Evolutionary conservation across 2,797 vertebrate species (phyloP).

Genomic region (Myotis vivesi): DNA sequence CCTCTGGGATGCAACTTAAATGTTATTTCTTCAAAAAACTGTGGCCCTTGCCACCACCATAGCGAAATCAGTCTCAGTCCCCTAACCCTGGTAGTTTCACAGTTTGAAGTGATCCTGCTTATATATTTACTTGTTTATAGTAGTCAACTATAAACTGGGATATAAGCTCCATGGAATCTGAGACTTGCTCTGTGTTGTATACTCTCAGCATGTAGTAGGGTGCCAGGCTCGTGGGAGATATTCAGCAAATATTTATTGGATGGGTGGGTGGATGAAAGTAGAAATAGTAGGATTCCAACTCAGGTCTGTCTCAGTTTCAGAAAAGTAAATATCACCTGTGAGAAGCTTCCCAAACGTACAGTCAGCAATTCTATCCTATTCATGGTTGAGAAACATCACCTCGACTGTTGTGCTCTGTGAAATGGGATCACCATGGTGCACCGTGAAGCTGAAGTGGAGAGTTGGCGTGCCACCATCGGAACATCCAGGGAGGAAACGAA

Average conservation of each 20-base stretch:
- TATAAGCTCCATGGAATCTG: background rate
- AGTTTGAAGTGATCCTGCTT: background rate
- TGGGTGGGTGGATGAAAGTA: background rate
- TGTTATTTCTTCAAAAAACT: background rate
- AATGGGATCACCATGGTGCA: background rate
- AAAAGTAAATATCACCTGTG: background rate
- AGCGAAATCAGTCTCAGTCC: background rate
- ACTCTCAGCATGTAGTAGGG: background rate
- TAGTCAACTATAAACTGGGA: background rate
- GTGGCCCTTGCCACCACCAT: background rate
- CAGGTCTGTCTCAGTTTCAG: background rate
- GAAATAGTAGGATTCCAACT: background rate
- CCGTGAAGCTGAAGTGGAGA: background rate
- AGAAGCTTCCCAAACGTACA: background rate
- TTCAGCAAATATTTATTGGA: background rate
- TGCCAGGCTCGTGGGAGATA: background rate
- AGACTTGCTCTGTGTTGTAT: background rate
- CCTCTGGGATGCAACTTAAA: background rate
- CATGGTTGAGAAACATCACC: background rate
- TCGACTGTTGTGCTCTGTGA: background rate
- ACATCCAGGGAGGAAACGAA: background rate
- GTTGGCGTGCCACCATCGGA: background rate
- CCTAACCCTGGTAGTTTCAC: background rate
- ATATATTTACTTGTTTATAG: background rate
- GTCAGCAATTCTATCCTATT: background rate